These are phyloP conservation scores for Actenoides lindsayi DNA, from an alignment of 2,113 vertebrate species.

Conservation along the genomic window DNA sequence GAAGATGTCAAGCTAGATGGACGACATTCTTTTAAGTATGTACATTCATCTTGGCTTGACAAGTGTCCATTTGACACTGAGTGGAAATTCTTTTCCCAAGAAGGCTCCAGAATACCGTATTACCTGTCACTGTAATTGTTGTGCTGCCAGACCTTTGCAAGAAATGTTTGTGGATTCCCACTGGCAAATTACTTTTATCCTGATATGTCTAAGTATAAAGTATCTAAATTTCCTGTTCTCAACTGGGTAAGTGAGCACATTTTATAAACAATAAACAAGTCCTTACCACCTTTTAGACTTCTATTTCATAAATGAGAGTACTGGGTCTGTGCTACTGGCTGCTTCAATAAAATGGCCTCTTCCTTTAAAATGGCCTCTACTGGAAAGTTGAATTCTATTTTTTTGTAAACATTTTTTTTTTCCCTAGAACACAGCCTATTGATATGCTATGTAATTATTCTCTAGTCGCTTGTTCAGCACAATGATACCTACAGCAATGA, in stretches of 20 bases:
- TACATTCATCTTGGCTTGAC: conserved; percentile 60
- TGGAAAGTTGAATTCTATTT: neutral
- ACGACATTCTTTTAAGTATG: conserved; percentile 41
- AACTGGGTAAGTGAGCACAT: neutral
- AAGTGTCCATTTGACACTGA: conserved; percentile 62
- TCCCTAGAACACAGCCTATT: neutral
- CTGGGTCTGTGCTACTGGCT: neutral
- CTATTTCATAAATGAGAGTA: neutral
- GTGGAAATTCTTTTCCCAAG: conserved; percentile 18
- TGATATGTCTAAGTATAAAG: neutral
- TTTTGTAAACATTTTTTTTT: neutral
- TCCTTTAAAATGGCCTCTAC: neutral
- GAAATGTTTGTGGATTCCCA: neutral
- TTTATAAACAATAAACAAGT: neutral
- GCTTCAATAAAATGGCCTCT: neutral
- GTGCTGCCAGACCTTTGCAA: neutral
- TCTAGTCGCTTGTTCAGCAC: neutral
- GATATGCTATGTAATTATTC: neutral
- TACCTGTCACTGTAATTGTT: conserved; percentile 1
- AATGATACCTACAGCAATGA: neutral
- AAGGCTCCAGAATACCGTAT: neutral
- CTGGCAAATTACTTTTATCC: conserved; percentile 1
- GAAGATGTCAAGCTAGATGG: conserved; percentile 56
- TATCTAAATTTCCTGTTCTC: neutral
- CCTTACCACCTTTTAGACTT: neutral